These are phyloP conservation scores for Zeugodacus cucurbitae DNA, from an alignment of 1,140 invertebrate genomes.

Conservation along the genomic window DNA sequence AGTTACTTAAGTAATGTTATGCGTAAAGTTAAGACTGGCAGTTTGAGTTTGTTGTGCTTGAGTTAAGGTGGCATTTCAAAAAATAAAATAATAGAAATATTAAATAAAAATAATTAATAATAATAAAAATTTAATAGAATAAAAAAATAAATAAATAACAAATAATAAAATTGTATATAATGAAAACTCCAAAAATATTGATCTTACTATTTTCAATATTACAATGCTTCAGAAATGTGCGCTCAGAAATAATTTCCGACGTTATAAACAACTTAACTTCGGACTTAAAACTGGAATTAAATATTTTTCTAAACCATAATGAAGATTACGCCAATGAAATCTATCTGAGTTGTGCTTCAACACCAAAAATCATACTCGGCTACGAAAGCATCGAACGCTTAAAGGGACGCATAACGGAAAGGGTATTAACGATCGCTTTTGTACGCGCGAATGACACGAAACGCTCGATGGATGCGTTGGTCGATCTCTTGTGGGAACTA, in stretches of 20 bases:
- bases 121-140: no score
- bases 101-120: no score
- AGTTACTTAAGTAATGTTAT: background rate
- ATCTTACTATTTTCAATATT: background rate
- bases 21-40: background rate
- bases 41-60: background rate
- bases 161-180: no score
- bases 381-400: background rate
- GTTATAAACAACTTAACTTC: background rate
- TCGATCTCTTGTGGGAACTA: background rate
- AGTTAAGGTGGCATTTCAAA: background rate
- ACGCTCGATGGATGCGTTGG: background rate
- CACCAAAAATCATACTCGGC: background rate
- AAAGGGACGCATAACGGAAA: background rate
- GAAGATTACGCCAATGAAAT: background rate
- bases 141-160: no score
- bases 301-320: background rate
- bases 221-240: background rate
- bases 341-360: background rate
- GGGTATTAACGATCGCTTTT: background rate
- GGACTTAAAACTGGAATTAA: background rate
- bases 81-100: no score
- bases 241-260: background rate
- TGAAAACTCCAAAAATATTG: background rate
- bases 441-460: background rate